Conservation (phyloP, 2,888 invertebrate species). For the Agrochola litura region DNA sequence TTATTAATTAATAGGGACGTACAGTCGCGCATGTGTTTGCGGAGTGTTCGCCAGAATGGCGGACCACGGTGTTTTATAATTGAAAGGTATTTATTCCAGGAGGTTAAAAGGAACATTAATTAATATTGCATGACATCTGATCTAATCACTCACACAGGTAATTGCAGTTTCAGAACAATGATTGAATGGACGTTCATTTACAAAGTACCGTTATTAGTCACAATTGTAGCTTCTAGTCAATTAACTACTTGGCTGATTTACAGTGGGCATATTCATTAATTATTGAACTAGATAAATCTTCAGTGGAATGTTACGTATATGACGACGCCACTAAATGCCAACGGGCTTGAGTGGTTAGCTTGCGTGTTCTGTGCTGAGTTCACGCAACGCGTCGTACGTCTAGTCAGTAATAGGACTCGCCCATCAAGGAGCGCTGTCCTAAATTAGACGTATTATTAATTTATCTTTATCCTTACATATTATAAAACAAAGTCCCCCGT, state of each 20-base stretch:
- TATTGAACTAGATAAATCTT: neutral
- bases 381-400: too few relatives aligned
- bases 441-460: too few relatives aligned
- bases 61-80: neutral
- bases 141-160: neutral
- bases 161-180: neutral
- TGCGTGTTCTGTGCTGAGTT: too few relatives aligned
- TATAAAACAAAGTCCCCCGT: too few relatives aligned
- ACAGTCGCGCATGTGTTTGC: neutral
- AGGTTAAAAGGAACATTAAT: neutral
- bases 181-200: neutral
- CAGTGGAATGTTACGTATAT: neutral
- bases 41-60: neutral
- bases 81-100: too few relatives aligned
- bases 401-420: too few relatives aligned
- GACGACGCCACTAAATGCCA: too few relatives aligned
- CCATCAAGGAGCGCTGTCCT: too few relatives aligned
- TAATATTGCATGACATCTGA: neutral
- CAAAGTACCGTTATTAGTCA: neutral
- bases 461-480: too few relatives aligned
- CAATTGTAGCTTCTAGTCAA: neutral
- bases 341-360: too few relatives aligned
- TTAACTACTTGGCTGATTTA: neutral
- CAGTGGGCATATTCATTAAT: neutral
- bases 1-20: slow-evolving; percentile 18